Conservation (phyloP, 2,113 vertebrate genomes). For the Nibea coibor region DNA sequence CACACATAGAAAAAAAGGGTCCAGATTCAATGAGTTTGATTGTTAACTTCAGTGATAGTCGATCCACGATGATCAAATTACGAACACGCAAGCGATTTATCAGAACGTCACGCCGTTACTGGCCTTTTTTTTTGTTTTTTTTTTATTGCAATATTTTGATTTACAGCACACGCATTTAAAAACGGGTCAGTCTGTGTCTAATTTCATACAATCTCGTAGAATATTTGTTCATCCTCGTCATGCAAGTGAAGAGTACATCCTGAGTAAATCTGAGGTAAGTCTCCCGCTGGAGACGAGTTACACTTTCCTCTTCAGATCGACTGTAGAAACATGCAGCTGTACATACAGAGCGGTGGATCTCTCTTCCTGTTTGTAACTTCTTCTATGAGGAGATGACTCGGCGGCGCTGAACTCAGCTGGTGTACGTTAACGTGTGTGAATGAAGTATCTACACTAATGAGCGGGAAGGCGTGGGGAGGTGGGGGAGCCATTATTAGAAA, state of each 20-base stretch:
- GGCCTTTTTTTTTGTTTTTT: slow-evolving; percentile 8
- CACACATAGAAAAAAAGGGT: slow-evolving; percentile 8
- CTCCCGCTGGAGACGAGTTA: slow-evolving; percentile 37
- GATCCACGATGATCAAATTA: background rate
- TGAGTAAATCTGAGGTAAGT: slow-evolving; percentile 69
- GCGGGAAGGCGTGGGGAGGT: slow-evolving; percentile 1
- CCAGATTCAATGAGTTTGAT: slow-evolving; percentile 2
- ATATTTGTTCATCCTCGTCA: slow-evolving; percentile 10
- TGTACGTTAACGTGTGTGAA: background rate
- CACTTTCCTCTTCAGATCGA: background rate
- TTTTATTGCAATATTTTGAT: slow-evolving; percentile 33
- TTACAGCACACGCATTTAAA: slow-evolving; percentile 36
- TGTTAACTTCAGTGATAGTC: slow-evolving; percentile 2
- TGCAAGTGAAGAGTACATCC: slow-evolving; percentile 61
- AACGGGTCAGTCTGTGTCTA: slow-evolving; percentile 3
- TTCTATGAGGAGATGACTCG: background rate
- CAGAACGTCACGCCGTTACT: slow-evolving; percentile 13
- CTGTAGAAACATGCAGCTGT: slow-evolving; percentile 42
- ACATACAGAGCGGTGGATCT: background rate
- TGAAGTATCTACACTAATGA: background rate
- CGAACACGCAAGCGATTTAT: slow-evolving; percentile 5
- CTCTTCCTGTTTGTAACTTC: background rate
- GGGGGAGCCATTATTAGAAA: background rate
- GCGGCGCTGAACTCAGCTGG: slow-evolving; percentile 9
- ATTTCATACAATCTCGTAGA: slow-evolving; percentile 21